A percentile compares a stretch with the other conserved stretches of the same genome.
Evolutionary conservation across 2,797 vertebrate genomes (phyloP).

Genomic region (Lophura swinhoii): DNA sequence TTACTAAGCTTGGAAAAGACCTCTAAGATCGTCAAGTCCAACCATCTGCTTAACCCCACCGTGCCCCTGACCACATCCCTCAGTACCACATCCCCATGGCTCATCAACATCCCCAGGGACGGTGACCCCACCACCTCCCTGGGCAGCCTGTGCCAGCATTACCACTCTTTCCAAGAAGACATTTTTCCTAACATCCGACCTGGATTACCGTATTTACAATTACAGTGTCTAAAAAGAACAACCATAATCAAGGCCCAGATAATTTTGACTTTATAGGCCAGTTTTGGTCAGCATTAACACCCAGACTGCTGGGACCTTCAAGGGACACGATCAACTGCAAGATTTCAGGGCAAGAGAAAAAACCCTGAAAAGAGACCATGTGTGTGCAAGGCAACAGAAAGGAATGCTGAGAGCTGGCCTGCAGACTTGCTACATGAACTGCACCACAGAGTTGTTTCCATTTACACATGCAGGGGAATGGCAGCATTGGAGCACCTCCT

Average conservation of each 20-base stretch:
- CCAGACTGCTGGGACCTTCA: not conserved
- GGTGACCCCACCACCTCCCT: too few relatives aligned
- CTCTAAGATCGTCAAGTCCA: too few relatives aligned
- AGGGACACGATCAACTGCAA: not conserved
- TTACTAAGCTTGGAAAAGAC: too few relatives aligned
- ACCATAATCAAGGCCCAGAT: not conserved
- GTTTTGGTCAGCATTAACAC: not conserved
- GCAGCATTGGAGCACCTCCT: fast-evolving
- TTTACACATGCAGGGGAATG: fast-evolving
- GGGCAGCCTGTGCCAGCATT: too few relatives aligned
- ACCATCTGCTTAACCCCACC: too few relatives aligned
- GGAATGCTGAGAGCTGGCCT: not conserved
- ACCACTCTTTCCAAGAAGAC: too few relatives aligned
- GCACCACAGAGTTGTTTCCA: not conserved
- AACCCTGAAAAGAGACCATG: not conserved
- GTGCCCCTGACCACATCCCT: too few relatives aligned
- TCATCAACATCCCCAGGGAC: too few relatives aligned
- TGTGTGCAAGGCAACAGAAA: fast-evolving
- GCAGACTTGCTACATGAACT: not conserved
- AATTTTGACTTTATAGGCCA: not conserved
- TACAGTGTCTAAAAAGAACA: not conserved
- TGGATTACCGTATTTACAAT: not conserved
- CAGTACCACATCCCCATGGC: too few relatives aligned
- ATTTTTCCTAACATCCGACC: too few relatives aligned
- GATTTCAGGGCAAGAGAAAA: not conserved